Percentiles rank a stretch among this genome's conserved stretches.
These are phyloP conservation scores for Ridgeia piscesae DNA, from an alignment of 1,140 invertebrate species.

Conservation along the genomic window DNA sequence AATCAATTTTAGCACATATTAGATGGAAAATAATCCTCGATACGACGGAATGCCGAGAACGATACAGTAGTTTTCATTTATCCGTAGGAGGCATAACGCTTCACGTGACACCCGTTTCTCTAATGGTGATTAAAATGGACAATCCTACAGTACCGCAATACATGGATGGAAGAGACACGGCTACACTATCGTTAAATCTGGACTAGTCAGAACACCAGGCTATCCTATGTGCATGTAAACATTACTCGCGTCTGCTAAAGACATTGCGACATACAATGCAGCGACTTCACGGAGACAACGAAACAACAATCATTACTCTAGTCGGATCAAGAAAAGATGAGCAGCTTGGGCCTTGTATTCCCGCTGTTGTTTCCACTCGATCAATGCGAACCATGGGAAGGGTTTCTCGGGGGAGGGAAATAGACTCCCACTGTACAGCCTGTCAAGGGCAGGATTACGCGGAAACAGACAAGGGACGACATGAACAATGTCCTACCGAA, in stretches of 20 bases:
- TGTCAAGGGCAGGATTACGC: not conserved
- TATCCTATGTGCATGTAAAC: not conserved
- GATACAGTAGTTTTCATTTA: too few relatives aligned
- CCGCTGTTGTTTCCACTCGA: not conserved
- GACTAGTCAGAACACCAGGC: too few relatives aligned
- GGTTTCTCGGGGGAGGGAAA: not conserved
- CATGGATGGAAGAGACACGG: too few relatives aligned
- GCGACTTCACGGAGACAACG: not conserved
- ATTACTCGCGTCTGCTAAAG: not conserved
- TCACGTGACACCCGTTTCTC: too few relatives aligned
- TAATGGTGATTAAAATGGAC: too few relatives aligned
- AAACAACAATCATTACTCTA: not conserved
- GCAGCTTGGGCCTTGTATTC: too few relatives aligned
- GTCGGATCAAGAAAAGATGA: not conserved
- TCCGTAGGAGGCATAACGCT: too few relatives aligned
- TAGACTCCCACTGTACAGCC: not conserved
- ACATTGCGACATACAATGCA: not conserved
- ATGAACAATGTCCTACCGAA: not conserved
- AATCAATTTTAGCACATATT: too few relatives aligned
- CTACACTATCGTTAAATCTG: too few relatives aligned
- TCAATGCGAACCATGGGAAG: not conserved
- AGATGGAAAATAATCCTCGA: too few relatives aligned
- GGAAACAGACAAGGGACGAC: not conserved
- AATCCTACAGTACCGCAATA: too few relatives aligned
- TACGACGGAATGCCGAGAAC: too few relatives aligned